Conservation (phyloP, 2,113 vertebrate genomes). For the Chroicocephalus ridibundus region DNA sequence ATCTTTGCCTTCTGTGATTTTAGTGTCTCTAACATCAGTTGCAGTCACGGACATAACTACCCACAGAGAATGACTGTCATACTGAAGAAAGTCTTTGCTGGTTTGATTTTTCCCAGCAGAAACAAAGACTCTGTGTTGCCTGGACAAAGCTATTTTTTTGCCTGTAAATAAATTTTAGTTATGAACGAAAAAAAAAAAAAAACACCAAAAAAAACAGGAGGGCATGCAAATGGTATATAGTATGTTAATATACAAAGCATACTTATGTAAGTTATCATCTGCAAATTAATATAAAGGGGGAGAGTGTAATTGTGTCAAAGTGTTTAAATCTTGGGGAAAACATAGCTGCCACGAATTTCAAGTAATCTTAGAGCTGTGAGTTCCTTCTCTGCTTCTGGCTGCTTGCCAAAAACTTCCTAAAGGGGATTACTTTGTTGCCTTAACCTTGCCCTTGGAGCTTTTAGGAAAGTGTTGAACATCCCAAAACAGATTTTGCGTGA, state of each 20-base stretch:
- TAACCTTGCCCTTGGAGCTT: neutral
- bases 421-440: neutral
- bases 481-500: neutral
- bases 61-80: neutral
- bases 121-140: neutral
- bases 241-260: neutral
- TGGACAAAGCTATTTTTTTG: neutral
- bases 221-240: neutral
- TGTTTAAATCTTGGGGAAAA: neutral
- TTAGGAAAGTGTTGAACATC: neutral
- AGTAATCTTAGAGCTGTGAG: neutral
- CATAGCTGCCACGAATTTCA: neutral
- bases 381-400: neutral
- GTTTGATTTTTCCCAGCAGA: neutral
- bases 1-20: neutral
- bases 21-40: neutral
- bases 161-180: neutral
- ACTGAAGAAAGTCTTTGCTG: neutral
- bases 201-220: neutral
- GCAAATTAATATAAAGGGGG: neutral
- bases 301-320: neutral
- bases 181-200: neutral
- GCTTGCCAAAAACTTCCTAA: neutral
- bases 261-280: neutral
- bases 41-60: neutral